Evolutionary conservation across 2,797 vertebrate genomes (phyloP).

Genomic region (Trachurus trachurus): DNA sequence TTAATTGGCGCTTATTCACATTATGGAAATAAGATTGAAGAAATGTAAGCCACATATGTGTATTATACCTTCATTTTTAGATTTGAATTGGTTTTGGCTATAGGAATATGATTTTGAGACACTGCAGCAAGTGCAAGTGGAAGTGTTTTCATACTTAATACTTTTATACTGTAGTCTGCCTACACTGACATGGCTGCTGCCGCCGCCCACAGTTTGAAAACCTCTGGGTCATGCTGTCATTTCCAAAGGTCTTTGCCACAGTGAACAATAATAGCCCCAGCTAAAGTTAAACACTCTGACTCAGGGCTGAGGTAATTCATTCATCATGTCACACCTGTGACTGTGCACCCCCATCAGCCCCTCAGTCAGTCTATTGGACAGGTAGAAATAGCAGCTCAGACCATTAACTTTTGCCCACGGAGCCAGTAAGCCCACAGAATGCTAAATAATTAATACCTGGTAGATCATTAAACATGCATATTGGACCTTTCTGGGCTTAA

Average conservation of each 20-base stretch:
- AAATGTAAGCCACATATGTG: neutral
- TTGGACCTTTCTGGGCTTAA: constrained; percentile 40
- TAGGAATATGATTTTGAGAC: too few species aligned
- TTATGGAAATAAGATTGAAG: neutral
- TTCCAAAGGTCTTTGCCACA: neutral
- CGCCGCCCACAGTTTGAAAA: neutral
- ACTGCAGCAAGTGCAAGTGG: neutral
- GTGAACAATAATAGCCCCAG: constrained; percentile 5
- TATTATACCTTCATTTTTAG: neutral
- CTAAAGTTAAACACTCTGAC: constrained; percentile 3
- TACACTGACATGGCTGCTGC: neutral
- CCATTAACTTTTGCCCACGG: constrained; percentile 38
- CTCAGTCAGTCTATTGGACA: constrained; percentile 17
- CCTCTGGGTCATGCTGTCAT: neutral
- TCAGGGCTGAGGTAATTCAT: neutral
- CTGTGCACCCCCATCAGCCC: constrained; percentile 14
- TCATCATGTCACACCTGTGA: constrained; percentile 12
- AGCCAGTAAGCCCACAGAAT: constrained; percentile 41
- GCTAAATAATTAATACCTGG: constrained; percentile 71
- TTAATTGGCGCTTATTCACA: too few species aligned
- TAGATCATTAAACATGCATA: constrained; percentile 68
- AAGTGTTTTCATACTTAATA: neutral
- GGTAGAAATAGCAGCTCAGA: constrained; percentile 42
- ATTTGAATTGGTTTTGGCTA: neutral
- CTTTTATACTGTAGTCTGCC: neutral